phyloP scores from a whole-genome alignment of 2,797 vertebrate species.

The Novumbra hubbsi region DNA sequence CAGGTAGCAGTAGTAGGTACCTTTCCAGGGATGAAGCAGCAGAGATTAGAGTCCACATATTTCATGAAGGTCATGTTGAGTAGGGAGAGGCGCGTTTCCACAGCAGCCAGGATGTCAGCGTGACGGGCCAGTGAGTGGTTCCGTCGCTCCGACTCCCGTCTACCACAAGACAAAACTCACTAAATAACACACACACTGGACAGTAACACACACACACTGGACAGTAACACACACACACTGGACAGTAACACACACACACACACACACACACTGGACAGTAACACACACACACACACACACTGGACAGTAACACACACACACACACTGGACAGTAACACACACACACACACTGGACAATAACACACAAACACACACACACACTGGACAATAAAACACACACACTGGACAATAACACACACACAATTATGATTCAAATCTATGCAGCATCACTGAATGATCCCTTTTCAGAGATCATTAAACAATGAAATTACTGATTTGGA shows the following conservation, averaged over 20 bases:
- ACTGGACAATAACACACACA: no score
- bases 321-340: neutral
- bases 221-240: no score
- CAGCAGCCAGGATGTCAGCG: conserved; percentile 95
- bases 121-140: conserved; percentile 97
- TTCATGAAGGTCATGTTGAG: conserved; percentile 99
- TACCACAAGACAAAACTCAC: conserved; percentile 49
- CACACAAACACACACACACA: neutral
- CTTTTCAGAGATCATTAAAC: neutral
- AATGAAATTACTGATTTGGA: neutral
- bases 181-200: neutral
- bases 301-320: no score
- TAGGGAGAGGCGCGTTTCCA: conserved; percentile 93
- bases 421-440: neutral
- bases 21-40: conserved; percentile 99
- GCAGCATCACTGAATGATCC: neutral
- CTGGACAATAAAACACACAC: neutral
- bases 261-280: neutral
- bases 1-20: conserved; percentile 72
- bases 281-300: no score
- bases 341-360: no score
- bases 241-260: no score
- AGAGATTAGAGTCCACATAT: conserved; percentile 97
- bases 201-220: neutral
- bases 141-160: conserved; percentile 93